A percentile compares a stretch with the other conserved stretches of the same genome.
These are phyloP conservation scores for Apamea anceps DNA, from an alignment of 2,888 invertebrate species.

Conservation along the genomic window DNA sequence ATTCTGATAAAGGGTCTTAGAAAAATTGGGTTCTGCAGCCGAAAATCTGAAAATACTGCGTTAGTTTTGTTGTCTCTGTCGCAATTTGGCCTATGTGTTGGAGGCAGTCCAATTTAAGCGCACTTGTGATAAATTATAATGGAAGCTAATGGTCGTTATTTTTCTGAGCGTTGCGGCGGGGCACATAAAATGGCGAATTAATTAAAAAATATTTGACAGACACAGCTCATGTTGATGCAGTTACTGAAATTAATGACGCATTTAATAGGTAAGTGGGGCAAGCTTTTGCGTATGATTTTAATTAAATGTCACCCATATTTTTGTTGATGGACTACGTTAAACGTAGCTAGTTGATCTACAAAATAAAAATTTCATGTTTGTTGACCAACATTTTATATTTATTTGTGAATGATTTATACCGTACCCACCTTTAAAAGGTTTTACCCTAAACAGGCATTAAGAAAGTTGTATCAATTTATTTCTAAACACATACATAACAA, in stretches of 20 bases:
- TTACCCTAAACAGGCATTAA: slow-evolving; percentile 50
- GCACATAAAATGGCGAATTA: slow-evolving; percentile 58
- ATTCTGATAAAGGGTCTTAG: slow-evolving; percentile 46
- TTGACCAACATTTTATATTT: neutral
- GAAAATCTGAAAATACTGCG: slow-evolving; percentile 33
- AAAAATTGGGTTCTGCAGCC: slow-evolving; percentile 8
- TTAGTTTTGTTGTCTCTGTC: slow-evolving; percentile 40
- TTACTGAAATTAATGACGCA: slow-evolving; percentile 47
- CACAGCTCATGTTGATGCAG: slow-evolving; percentile 48
- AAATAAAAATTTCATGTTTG: neutral
- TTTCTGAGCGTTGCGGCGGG: slow-evolving; percentile 39
- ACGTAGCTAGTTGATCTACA: neutral
- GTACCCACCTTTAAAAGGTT: slow-evolving; percentile 31
- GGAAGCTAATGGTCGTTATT: slow-evolving; percentile 55
- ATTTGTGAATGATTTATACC: slow-evolving; percentile 2
- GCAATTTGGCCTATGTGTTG: slow-evolving; percentile 54
- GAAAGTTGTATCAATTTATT: slow-evolving; percentile 72
- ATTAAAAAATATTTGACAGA: slow-evolving; percentile 60
- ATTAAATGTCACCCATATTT: slow-evolving; percentile 25
- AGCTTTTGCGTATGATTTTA: slow-evolving; percentile 32
- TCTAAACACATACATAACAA: slow-evolving; percentile 74
- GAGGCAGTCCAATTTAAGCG: slow-evolving; percentile 59
- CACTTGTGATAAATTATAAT: slow-evolving; percentile 60
- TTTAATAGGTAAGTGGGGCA: slow-evolving; percentile 48
- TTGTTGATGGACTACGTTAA: slow-evolving; percentile 4